Percentiles rank a stretch among this genome's conserved stretches.
phyloP scores from a whole-genome alignment of 2,888 invertebrate genomes.

The Calameuta pallipes region DNA sequence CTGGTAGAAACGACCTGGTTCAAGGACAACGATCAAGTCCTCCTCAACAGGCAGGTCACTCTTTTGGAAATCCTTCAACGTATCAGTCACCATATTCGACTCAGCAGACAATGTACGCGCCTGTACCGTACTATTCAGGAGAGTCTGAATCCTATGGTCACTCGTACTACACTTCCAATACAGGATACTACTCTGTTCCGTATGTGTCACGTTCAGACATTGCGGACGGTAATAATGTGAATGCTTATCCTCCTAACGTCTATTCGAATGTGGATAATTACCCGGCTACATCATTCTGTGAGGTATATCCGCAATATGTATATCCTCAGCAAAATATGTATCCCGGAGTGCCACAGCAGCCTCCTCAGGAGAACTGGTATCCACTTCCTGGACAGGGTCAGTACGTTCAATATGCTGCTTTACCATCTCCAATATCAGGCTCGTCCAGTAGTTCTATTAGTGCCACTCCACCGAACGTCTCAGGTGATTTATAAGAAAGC shows the following conservation, averaged over 20 bases:
- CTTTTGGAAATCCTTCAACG: slow-evolving; percentile 20
- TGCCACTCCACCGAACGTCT: not conserved
- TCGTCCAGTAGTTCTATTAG: not conserved
- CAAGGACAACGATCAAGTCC: slow-evolving; percentile 20
- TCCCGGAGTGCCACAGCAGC: slow-evolving; percentile 31
- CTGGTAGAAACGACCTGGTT: slow-evolving; percentile 19
- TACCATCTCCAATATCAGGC: slow-evolving; percentile 24
- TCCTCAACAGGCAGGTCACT: not conserved
- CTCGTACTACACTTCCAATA: slow-evolving; percentile 38
- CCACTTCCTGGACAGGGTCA: slow-evolving; percentile 44
- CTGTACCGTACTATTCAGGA: slow-evolving; percentile 38
- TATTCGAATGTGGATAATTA: slow-evolving; percentile 38
- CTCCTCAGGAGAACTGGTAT: slow-evolving; percentile 52
- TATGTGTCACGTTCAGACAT: slow-evolving; percentile 45
- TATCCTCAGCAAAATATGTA: slow-evolving; percentile 43
- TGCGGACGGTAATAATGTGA: slow-evolving; percentile 32
- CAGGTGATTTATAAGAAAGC: not conserved
- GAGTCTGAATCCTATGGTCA: slow-evolving; percentile 40
- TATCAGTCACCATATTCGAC: slow-evolving; percentile 36
- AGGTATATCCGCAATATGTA: slow-evolving; percentile 43
- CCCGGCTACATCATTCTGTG: slow-evolving; percentile 33
- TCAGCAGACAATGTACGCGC: slow-evolving; percentile 41
- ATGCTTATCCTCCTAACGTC: slow-evolving; percentile 33
- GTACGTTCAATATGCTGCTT: slow-evolving; percentile 34
- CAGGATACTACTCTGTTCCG: slow-evolving; percentile 40